Conservation (phyloP, 2,797 vertebrate species). For the Pachyuromys duprasi region DNA sequence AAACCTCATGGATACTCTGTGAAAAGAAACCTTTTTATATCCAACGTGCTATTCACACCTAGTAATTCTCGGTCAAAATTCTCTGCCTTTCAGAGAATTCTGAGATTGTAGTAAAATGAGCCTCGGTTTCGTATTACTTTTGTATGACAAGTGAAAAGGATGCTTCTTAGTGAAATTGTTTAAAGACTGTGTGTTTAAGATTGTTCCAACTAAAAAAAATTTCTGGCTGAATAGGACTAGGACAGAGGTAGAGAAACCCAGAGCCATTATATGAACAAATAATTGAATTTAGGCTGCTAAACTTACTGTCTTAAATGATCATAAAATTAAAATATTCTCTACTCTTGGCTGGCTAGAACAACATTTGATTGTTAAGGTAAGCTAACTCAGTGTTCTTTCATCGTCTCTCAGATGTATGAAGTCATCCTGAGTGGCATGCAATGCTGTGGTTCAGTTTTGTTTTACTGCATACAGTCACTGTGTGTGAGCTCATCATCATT, state of each 20-base stretch:
- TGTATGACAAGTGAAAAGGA: not conserved
- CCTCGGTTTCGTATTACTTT: constrained; percentile 3
- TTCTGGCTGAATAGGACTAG: not conserved
- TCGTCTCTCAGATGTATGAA: not conserved
- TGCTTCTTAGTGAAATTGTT: not conserved
- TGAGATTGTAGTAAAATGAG: constrained; percentile 13
- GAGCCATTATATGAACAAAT: constrained; percentile 18
- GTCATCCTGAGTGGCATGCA: constrained; percentile 6
- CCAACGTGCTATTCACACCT: not conserved
- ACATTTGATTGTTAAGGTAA: constrained; percentile 1
- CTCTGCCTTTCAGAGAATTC: not conserved
- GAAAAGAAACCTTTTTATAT: not conserved
- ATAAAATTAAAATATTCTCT: constrained; percentile 52
- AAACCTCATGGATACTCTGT: not conserved
- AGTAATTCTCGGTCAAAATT: not conserved
- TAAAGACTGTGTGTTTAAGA: constrained; percentile 13
- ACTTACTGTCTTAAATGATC: constrained; percentile 17
- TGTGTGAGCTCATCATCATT: constrained; percentile 11
- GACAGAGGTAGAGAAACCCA: constrained; percentile 8
- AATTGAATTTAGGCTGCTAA: constrained; percentile 31
- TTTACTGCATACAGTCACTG: constrained; percentile 4
- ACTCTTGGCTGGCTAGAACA: not conserved
- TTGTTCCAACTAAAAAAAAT: constrained; percentile 39
- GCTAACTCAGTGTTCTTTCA: constrained; percentile 8
- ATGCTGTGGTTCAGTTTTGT: not conserved